Evolutionary conservation across 2,888 invertebrate species (phyloP), one percentile per base, ranked within the genome.

Genomic region (Metalampra italica): DNA sequence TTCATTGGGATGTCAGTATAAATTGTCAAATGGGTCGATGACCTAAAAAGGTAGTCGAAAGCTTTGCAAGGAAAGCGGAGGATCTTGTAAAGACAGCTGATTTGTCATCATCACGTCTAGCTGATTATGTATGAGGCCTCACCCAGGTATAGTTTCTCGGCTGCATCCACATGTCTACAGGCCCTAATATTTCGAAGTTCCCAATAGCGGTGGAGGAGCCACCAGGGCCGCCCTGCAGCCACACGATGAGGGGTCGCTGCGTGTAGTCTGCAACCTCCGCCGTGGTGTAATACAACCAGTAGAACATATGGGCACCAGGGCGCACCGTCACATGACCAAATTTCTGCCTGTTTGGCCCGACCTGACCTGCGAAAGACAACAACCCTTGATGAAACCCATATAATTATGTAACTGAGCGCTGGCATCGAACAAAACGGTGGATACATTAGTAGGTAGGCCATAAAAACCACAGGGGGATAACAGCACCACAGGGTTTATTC

Each of bases 221-320:
- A 0, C 92, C 97, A 0, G 97, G 97, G 0, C 97, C 97, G 4
- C 97, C 97, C 90, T 97, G 94, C 9, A 97, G 86, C 97, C 97
- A 97, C 48, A 97, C 93, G n/a, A 96, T 84, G 29, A 97, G 80
- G 0, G 97, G 97, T 38, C 92, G 90, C 1, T 94, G 91, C 0
- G 91, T 91, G 66, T 92, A 91, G 41, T 87, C 86, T 4, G 66
- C 57, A 0, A 92, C 92, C 44, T 90, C 81, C 0, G 93, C 92
- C 0, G 93, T 93, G 11, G 94, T 94, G 68, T 94, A 94, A 70
- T 94, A 96, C 34, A 97, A 78, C 96, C 96, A 97, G 91, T 95
- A 97, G 77, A 97, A 96, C 93, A 95, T 94, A 61, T 95, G 92
- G 0, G 96, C 95, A 0, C 93, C 91, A 3, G 91, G 90, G 0